These are phyloP conservation scores for Odontamblyopus rebecca DNA, from an alignment of 2,797 vertebrate genomes.

Conservation along the genomic window DNA sequence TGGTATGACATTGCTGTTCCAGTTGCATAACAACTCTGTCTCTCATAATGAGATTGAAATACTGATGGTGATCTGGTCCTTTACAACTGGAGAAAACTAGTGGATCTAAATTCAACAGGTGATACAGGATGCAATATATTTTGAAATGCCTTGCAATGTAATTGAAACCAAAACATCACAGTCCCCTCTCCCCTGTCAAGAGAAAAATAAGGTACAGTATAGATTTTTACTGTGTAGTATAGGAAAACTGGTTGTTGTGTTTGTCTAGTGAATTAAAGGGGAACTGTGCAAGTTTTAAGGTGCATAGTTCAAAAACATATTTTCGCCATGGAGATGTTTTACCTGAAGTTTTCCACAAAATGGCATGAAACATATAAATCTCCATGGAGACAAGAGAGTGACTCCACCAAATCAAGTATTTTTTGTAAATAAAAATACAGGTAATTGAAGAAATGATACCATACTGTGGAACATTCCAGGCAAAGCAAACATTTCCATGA, in stretches of 20 bases:
- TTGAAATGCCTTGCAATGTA: conserved; percentile 37
- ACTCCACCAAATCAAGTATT: not conserved
- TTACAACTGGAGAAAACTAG: no score
- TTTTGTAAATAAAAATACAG: no score
- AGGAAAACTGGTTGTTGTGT: not conserved
- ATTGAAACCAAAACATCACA: conserved; percentile 3
- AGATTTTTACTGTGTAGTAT: not conserved
- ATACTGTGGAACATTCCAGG: no score
- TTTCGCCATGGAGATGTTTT: not conserved
- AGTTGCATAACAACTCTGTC: no score
- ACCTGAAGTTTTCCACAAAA: not conserved
- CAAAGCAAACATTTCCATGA: no score
- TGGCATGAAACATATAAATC: not conserved
- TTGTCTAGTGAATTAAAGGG: no score
- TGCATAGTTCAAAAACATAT: not conserved
- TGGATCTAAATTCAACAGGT: not conserved
- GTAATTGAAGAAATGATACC: no score
- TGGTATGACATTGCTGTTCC: not conserved
- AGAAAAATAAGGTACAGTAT: not conserved
- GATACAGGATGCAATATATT: conserved; percentile 9
- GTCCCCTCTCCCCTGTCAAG: not conserved
- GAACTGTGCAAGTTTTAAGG: not conserved
- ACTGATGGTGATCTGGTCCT: no score
- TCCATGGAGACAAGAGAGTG: not conserved
- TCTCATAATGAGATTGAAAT: no score